phyloP scores from a whole-genome alignment of 2,113 vertebrate genomes.

The Trogon surrucura region DNA sequence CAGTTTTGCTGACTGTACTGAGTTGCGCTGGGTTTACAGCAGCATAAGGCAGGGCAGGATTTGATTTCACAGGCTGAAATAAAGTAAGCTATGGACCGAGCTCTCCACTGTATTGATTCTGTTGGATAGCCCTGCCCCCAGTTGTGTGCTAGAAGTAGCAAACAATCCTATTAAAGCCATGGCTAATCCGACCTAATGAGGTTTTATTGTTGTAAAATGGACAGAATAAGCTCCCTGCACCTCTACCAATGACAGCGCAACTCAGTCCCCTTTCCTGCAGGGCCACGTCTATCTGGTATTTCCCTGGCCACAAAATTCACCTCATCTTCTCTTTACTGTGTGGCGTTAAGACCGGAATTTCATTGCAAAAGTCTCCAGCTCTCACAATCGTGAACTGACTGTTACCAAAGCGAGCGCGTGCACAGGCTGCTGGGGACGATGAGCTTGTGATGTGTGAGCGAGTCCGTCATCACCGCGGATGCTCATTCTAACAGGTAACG shows the following conservation, averaged over 20 bases:
- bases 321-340: background rate
- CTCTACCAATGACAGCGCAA: background rate
- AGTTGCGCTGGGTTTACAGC: background rate
- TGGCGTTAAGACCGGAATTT: background rate
- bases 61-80: background rate
- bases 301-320: background rate
- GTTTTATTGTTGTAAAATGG: background rate
- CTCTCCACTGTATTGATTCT: accelerated
- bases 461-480: accelerated
- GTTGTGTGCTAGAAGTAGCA: background rate
- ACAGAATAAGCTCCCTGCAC: background rate
- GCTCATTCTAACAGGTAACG: background rate
- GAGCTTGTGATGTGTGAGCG: background rate
- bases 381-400: accelerated
- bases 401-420: accelerated
- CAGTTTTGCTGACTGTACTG: background rate
- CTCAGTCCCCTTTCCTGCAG: background rate
- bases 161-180: background rate
- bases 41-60: background rate
- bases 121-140: background rate
- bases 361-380: background rate
- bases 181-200: background rate
- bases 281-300: accelerated
- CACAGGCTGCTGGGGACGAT: background rate
- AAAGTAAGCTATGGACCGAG: background rate